These are phyloP conservation scores for Benitochromis conjunctus DNA, from an alignment of 2,113 vertebrate species.

Conservation along the genomic window DNA sequence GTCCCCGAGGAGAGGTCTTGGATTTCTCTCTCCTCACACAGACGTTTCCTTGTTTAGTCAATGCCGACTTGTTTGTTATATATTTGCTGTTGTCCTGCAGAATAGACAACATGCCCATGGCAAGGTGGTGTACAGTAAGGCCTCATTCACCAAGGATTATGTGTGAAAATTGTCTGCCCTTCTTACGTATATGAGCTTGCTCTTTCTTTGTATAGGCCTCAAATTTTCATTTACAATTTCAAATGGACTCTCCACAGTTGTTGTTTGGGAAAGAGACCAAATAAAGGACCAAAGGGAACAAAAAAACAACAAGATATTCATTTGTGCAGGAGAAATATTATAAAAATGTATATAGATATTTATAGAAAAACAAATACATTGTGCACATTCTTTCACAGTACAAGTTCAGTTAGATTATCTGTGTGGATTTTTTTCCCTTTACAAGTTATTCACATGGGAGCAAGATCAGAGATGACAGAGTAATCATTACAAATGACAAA, in stretches of 20 bases:
- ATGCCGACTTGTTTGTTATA: background rate
- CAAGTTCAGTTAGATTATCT: background rate
- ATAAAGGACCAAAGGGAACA: background rate
- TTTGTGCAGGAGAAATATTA: background rate
- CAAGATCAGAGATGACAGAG: background rate
- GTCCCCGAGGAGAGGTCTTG: background rate
- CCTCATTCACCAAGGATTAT: background rate
- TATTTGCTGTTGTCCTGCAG: background rate
- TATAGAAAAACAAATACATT: background rate
- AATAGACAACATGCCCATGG: background rate
- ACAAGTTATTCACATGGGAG: background rate
- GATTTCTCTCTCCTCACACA: background rate
- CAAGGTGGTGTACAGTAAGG: background rate
- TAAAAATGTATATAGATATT: rapidly evolving
- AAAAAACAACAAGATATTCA: background rate
- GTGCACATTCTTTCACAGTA: background rate
- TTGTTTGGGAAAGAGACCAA: background rate
- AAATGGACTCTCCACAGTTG: background rate
- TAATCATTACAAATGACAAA: background rate
- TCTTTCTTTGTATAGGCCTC: background rate
- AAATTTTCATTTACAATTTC: background rate
- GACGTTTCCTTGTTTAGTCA: background rate
- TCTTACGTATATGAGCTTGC: background rate
- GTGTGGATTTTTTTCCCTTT: background rate
- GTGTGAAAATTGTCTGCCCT: background rate